phyloP scores from a whole-genome alignment of 1,140 invertebrate genomes.

The fruit fly (Drosophila melanogaster) region Release_6_plus_ISO1_MT NT_033779.5:19769001-19769500 shows the following conservation, averaged over 20 bases:
- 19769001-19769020: slow-evolving; percentile 3
- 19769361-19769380: slow-evolving; percentile 17
- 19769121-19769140: slow-evolving; percentile 28
- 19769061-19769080: slow-evolving; percentile 83
- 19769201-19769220: neutral
- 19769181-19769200: neutral
- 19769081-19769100: slow-evolving; percentile 84
- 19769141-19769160: slow-evolving; percentile 28
- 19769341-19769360: slow-evolving; percentile 60
- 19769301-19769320: slow-evolving; percentile 55
- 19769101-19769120: slow-evolving; percentile 82
- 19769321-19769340: slow-evolving; percentile 69
- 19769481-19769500: slow-evolving; percentile 31
- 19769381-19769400: slow-evolving; percentile 34
- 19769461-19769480: slow-evolving; percentile 32
- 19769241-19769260: slow-evolving; percentile 33
- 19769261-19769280: slow-evolving; percentile 42
- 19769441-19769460: slow-evolving; percentile 68
- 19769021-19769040: slow-evolving; percentile 51
- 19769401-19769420: slow-evolving; percentile 27
- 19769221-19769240: slow-evolving; percentile 12
- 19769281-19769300: slow-evolving; percentile 21
- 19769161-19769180: slow-evolving; percentile 1
- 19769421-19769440: slow-evolving; percentile 60
- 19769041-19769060: slow-evolving; percentile 83